Percentiles rank a stretch among this genome's conserved stretches.
Evolutionary conservation across 2,797 vertebrate species (phyloP).

Genomic region (Apogon hyalosoma): DNA sequence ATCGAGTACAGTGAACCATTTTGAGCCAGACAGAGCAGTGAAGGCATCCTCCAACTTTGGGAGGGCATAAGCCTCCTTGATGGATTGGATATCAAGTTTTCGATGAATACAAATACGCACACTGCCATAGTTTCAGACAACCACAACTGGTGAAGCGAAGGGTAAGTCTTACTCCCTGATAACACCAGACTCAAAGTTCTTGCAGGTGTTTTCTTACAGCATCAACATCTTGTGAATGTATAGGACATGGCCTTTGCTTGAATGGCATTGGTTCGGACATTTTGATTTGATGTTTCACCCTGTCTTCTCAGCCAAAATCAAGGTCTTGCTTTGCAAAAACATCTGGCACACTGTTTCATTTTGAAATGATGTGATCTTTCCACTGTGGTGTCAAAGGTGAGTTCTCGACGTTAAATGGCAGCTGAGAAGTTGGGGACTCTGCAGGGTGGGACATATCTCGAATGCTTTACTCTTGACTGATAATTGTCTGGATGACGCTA

Average conservation of each 20-base stretch:
- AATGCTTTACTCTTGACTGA: too few species aligned
- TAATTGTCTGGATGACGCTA: too few species aligned
- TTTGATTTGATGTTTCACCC: neutral
- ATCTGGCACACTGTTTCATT: neutral
- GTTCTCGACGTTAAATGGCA: too few species aligned
- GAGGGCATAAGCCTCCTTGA: too few species aligned
- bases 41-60: neutral
- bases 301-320: neutral
- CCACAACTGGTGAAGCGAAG: too few species aligned
- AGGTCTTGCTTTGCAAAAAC: neutral
- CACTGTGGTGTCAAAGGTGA: neutral
- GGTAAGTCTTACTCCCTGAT: neutral
- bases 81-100: too few species aligned
- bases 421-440: too few species aligned
- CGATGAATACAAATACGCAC: too few species aligned
- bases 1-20: neutral
- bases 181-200: neutral
- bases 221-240: neutral
- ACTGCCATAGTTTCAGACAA: too few species aligned
- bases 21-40: neutral
- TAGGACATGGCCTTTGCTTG: neutral
- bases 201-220: neutral
- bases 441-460: too few species aligned
- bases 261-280: too few species aligned
- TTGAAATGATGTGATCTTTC: neutral